These are phyloP conservation scores for Carassius auratus DNA, from an alignment of 2,113 vertebrate genomes.

Conservation along the genomic window DNA sequence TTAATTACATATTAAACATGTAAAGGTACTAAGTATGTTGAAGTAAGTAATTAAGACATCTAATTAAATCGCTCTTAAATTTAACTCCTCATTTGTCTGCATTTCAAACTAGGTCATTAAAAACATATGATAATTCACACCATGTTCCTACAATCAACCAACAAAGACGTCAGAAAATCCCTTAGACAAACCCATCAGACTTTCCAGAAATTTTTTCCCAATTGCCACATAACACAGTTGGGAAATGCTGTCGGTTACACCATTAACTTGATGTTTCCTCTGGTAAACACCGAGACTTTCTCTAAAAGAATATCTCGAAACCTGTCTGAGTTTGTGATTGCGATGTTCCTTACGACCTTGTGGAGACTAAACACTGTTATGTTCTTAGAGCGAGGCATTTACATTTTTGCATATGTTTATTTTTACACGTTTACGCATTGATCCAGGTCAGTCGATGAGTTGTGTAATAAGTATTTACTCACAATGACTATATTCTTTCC, in stretches of 20 bases:
- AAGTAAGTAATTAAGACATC: background rate
- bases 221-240: background rate
- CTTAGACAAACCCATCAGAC: conserved; percentile 5
- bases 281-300: background rate
- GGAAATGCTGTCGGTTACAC: conserved; percentile 26
- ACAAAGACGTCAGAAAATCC: background rate
- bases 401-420: conserved; percentile 5
- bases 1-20: background rate
- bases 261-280: conserved; percentile 29
- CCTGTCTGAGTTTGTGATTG: background rate
- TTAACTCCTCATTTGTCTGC: background rate
- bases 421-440: background rate
- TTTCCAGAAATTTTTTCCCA: background rate
- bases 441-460: background rate
- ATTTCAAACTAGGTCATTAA: background rate
- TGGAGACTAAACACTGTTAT: conserved; percentile 16
- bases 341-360: background rate
- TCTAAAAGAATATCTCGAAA: background rate
- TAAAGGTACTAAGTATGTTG: background rate
- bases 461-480: background rate
- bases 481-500: background rate
- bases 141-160: background rate
- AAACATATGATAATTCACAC: background rate
- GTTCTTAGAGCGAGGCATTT: background rate
- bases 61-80: background rate